phyloP scores from a whole-genome alignment of 2,113 vertebrate species.

The Ptilorrhoa leucosticta region DNA sequence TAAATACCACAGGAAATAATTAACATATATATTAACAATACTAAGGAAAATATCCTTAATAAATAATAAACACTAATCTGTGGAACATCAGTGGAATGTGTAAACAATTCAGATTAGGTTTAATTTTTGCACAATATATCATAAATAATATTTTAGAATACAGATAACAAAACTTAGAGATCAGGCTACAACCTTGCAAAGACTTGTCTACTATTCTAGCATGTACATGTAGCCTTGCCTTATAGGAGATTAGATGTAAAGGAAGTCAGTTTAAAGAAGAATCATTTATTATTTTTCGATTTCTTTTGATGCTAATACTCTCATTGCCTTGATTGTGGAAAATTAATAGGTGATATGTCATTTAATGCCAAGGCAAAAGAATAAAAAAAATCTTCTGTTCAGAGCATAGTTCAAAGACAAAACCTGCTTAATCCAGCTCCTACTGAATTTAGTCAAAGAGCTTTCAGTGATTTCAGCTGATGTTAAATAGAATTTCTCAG shows the following conservation, averaged over 20 bases:
- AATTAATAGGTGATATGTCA: neutral
- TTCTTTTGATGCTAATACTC: slow-evolving; percentile 18
- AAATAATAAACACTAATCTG: slow-evolving; percentile 23
- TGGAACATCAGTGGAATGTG: neutral
- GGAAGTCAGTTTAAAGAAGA: neutral
- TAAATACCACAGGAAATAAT: slow-evolving; percentile 29
- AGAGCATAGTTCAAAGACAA: neutral
- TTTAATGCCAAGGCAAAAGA: neutral
- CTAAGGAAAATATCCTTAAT: neutral
- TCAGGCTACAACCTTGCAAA: neutral
- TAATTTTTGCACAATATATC: slow-evolving; percentile 12
- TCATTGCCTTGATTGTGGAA: neutral
- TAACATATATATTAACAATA: slow-evolving; percentile 42
- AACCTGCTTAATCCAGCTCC: neutral
- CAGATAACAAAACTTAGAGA: neutral
- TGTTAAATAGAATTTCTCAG: neutral
- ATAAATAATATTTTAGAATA: neutral
- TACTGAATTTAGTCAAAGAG: neutral
- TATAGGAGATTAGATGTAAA: neutral
- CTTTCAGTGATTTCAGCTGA: neutral
- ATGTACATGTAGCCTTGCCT: neutral
- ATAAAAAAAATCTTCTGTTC: neutral
- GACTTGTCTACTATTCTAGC: neutral
- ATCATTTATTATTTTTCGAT: neutral
- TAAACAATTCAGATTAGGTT: neutral